phyloP scores from a whole-genome alignment of 2,797 vertebrate species.

The Hypotaenidia okinawae region DNA sequence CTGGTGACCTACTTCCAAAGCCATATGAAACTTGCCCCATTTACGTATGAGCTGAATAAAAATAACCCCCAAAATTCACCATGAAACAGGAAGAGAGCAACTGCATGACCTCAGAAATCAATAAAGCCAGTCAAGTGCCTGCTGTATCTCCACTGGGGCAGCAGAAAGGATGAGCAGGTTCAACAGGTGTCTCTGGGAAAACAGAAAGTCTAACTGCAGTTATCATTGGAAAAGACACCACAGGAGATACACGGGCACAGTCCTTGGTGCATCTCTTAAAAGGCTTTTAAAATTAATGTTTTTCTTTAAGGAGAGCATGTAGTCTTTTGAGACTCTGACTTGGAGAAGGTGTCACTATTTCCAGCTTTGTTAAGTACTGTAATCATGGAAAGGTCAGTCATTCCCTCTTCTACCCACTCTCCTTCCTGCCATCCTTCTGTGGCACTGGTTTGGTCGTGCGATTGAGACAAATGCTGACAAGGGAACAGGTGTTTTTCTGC shows the following conservation, averaged over 20 bases:
- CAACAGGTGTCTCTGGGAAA: neutral
- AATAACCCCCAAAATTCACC: neutral
- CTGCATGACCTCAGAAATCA: neutral
- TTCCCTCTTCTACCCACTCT: neutral
- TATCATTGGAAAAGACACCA: neutral
- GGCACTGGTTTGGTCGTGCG: neutral
- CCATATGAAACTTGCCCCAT: neutral
- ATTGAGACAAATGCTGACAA: neutral
- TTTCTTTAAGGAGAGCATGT: neutral
- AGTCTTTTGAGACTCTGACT: neutral
- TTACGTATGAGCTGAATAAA: conserved; percentile 36
- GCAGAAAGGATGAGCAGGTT: neutral
- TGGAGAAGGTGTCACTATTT: neutral
- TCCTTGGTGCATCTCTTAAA: neutral
- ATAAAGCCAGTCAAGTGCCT: neutral
- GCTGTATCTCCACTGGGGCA: neutral
- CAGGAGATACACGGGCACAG: neutral
- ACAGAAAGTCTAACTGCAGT: neutral
- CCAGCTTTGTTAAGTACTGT: neutral
- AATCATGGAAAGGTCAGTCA: neutral
- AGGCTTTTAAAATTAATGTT: neutral
- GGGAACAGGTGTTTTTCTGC: neutral
- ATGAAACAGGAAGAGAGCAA: neutral
- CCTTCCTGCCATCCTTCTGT: neutral
- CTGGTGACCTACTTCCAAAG: conserved; percentile 53